Conservation (phyloP, 2,888 invertebrate species). For the Hemistola chrysoprasaria region DNA sequence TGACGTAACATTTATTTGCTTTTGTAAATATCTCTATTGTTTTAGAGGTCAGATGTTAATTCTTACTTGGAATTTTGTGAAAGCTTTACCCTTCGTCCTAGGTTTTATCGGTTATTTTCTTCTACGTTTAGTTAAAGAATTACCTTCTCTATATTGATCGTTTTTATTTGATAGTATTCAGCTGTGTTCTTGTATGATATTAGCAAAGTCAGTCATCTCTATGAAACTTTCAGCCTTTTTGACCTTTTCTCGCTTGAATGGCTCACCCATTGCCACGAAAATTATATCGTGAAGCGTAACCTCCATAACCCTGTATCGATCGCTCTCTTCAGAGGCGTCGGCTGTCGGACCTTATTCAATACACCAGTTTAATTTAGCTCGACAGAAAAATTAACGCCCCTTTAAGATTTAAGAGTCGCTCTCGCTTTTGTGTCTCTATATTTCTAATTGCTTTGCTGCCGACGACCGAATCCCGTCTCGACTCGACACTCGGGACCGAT, state of each 20-base stretch:
- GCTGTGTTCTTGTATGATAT: too few relatives aligned
- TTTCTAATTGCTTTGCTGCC: conserved; percentile 42
- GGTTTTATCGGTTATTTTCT: too few relatives aligned
- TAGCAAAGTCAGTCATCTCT: too few relatives aligned
- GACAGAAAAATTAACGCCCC: conserved; percentile 48
- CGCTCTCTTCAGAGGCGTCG: conserved; percentile 18
- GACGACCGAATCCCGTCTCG: conserved; percentile 24
- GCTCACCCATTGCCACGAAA: conserved; percentile 19
- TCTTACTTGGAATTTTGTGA: too few relatives aligned
- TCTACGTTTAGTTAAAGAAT: too few relatives aligned
- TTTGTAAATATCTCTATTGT: conserved; percentile 24
- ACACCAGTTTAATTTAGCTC: conserved; percentile 41
- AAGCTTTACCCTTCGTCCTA: too few relatives aligned
- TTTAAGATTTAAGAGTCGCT: conserved; percentile 28
- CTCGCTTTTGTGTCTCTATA: conserved; percentile 40
- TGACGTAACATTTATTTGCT: conserved; percentile 43
- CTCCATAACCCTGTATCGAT: conserved; percentile 35
- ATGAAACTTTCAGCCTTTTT: conserved; percentile 4
- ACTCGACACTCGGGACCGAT: conserved; percentile 32
- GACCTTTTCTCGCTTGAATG: conserved; percentile 11
- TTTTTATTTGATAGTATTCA: too few relatives aligned
- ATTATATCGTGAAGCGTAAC: conserved; percentile 27
- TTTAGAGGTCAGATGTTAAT: conserved; percentile 27
- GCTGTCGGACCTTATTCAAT: conserved; percentile 4
- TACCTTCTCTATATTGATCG: too few relatives aligned